A percentile compares a stretch with the other conserved stretches of the same genome.
Evolutionary conservation across 2,797 vertebrate species (phyloP).

Genomic region (Lophius americanus): DNA sequence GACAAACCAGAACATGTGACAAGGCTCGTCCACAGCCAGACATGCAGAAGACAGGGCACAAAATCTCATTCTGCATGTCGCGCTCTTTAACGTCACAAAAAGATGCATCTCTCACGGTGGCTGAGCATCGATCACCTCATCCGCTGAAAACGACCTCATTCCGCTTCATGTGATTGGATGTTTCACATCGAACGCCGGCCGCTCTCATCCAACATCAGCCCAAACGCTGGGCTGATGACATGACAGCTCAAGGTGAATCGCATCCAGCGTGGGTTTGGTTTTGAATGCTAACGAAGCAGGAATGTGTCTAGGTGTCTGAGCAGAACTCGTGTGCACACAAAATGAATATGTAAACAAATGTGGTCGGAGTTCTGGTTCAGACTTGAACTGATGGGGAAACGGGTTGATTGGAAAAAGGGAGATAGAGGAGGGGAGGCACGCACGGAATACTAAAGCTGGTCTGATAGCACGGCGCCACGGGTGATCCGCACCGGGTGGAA

Average conservation of each 20-base stretch:
- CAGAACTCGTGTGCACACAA: constrained; percentile 52
- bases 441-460: constrained; percentile 46
- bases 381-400: constrained; percentile 4
- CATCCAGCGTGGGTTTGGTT: constrained; percentile 24
- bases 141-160: constrained; percentile 59
- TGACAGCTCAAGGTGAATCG: constrained; percentile 64
- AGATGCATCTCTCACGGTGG: constrained; percentile 27
- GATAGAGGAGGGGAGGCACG: constrained; percentile 30
- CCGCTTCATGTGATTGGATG: constrained; percentile 55
- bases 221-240: constrained; percentile 42
- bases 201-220: constrained; percentile 38
- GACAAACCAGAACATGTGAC: constrained; percentile 30
- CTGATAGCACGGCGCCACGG: constrained; percentile 40
- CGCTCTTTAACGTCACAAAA: constrained; percentile 40
- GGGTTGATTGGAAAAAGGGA: constrained; percentile 50
- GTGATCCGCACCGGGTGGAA: constrained; percentile 58
- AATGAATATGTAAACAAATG: constrained; percentile 34
- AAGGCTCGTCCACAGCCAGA: constrained; percentile 33
- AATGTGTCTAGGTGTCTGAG: constrained; percentile 30
- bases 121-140: constrained; percentile 53
- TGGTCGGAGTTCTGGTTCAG: background rate
- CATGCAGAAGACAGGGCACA: constrained; percentile 61
- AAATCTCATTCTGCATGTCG: constrained; percentile 52
- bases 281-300: constrained; percentile 43
- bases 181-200: constrained; percentile 39